These are phyloP conservation scores for Euwallacea similis DNA, from an alignment of 1,140 invertebrate species.

Conservation along the genomic window DNA sequence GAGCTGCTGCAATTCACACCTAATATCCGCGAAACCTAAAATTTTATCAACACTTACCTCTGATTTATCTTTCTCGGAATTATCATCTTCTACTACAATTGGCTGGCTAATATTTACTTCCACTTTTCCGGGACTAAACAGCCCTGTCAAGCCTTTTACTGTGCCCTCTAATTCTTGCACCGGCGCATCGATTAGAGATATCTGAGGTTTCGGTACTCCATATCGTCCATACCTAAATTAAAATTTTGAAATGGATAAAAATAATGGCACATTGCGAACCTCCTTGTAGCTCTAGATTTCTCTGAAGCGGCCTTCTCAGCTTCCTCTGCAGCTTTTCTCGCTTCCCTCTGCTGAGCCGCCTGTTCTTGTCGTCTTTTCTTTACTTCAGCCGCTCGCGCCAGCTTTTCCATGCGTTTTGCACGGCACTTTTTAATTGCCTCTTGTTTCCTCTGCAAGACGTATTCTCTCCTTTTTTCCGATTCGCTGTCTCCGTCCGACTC, in stretches of 20 bases:
- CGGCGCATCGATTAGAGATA: conserved; percentile 25
- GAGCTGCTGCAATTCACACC: background rate
- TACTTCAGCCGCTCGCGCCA: conserved; percentile 26
- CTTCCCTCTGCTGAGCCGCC: conserved; percentile 25
- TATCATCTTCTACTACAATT: conserved; percentile 8
- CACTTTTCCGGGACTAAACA: conserved; percentile 13
- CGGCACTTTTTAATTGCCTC: conserved; percentile 33
- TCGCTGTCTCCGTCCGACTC: background rate
- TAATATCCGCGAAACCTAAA: no score
- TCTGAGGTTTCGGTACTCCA: conserved; percentile 30
- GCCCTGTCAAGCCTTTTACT: conserved; percentile 17
- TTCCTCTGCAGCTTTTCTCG: conserved; percentile 23
- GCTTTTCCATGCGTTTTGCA: conserved; percentile 30
- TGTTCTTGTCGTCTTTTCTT: conserved; percentile 26
- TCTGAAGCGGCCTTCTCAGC: conserved; percentile 24
- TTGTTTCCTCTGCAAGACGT: conserved; percentile 22
- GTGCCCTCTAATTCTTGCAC: conserved; percentile 22
- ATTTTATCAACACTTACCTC: background rate
- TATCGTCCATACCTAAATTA: conserved; percentile 28
- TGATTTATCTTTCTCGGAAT: conserved; percentile 1
- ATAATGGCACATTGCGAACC: conserved; percentile 8
- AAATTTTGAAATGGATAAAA: background rate
- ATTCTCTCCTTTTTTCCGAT: conserved; percentile 1
- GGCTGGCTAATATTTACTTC: conserved; percentile 10
- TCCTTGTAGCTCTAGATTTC: conserved; percentile 16